phyloP scores from a whole-genome alignment of 2,113 vertebrate species.

The Tetrao urogallus region DNA sequence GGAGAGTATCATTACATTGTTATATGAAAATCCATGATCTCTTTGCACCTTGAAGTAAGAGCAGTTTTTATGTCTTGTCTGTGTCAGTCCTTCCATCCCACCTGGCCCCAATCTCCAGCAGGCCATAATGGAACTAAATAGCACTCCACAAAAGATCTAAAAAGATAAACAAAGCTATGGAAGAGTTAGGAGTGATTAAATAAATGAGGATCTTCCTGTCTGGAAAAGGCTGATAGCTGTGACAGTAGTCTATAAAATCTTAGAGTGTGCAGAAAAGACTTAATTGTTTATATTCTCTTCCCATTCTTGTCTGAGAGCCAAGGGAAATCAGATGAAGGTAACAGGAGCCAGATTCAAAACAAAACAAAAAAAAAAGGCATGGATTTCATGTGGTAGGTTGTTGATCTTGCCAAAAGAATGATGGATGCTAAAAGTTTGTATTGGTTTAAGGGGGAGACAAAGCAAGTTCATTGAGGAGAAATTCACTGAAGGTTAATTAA shows the following conservation, averaged over 20 bases:
- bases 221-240: not conserved
- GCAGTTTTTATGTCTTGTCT: not conserved
- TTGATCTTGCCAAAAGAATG: not conserved
- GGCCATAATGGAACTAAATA: not conserved
- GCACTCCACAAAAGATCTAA: not conserved
- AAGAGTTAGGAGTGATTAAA: slow-evolving; percentile 13
- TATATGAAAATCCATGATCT: not conserved
- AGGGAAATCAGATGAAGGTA: slow-evolving; percentile 42
- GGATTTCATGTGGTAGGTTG: not conserved
- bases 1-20: not conserved
- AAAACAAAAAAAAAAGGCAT: not conserved
- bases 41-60: not conserved
- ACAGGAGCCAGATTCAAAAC: not conserved
- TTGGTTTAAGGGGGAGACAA: not conserved
- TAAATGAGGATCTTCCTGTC: slow-evolving; percentile 6
- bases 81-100: not conserved
- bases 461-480: not conserved
- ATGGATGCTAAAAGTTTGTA: not conserved
- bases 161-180: not conserved
- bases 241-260: slow-evolving; percentile 31
- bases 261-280: slow-evolving; percentile 19
- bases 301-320: not conserved
- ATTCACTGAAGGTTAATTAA: not conserved
- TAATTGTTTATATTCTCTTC: not conserved
- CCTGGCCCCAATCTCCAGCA: not conserved